Evolutionary conservation across 2,797 vertebrate genomes (phyloP).

Genomic region (Fratercula arctica): DNA sequence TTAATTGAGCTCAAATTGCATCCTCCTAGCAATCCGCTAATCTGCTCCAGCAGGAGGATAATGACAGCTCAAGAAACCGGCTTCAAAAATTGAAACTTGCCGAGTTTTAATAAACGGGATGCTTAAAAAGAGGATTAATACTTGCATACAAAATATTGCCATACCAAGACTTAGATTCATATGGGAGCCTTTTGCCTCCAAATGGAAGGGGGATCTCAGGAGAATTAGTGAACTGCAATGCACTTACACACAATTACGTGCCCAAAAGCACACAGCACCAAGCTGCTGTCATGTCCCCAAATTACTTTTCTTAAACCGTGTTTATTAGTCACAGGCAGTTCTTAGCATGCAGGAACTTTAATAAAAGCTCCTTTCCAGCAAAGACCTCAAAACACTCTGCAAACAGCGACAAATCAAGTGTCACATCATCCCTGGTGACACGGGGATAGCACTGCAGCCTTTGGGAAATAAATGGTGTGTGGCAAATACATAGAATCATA

Average conservation of each 20-base stretch:
- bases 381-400: slow-evolving; percentile 36
- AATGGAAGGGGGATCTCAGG: not conserved
- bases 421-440: slow-evolving; percentile 22
- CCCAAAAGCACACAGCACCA: not conserved
- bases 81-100: slow-evolving; percentile 55
- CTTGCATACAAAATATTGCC: slow-evolving; percentile 3
- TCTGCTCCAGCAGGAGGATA: slow-evolving; percentile 75
- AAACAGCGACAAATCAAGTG: slow-evolving; percentile 43
- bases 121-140: slow-evolving; percentile 53
- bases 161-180: not conserved
- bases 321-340: slow-evolving; percentile 51
- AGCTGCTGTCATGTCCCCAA: slow-evolving; percentile 35
- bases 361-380: slow-evolving; percentile 62
- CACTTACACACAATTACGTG: fast-evolving
- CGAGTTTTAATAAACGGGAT: slow-evolving; percentile 22
- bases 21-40: slow-evolving; percentile 73
- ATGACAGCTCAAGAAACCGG: slow-evolving; percentile 62
- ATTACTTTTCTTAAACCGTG: slow-evolving; percentile 33
- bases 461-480: not conserved
- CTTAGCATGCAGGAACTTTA: slow-evolving; percentile 45
- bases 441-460: not conserved
- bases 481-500: not conserved
- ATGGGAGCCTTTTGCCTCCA: not conserved
- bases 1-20: slow-evolving; percentile 80
- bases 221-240: not conserved